Percentiles rank a stretch among this genome's conserved stretches.
Evolutionary conservation across 2,113 vertebrate species (phyloP).

Genomic region (Uria lomvia): DNA sequence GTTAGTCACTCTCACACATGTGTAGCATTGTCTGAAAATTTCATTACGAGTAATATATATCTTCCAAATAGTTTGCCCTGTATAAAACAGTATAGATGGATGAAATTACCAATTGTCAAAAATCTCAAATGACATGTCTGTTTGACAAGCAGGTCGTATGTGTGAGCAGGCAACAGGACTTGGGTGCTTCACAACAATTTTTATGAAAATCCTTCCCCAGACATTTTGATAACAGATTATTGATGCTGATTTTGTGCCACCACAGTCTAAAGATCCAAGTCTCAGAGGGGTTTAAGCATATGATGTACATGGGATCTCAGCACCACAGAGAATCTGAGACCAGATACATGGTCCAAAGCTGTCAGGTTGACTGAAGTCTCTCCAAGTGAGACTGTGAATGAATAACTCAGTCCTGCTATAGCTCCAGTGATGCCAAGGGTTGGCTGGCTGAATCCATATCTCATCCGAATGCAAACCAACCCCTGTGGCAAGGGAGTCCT

Average conservation of each 20-base stretch:
- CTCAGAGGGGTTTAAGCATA: background rate
- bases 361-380: background rate
- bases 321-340: background rate
- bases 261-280: background rate
- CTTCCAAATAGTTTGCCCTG: background rate
- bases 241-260: background rate
- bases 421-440: background rate
- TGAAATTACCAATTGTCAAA: background rate
- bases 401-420: background rate
- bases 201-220: background rate
- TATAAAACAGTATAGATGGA: background rate
- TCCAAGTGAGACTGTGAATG: background rate
- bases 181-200: background rate
- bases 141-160: background rate
- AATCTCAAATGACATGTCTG: background rate
- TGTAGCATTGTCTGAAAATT: background rate
- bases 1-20: background rate
- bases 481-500: background rate
- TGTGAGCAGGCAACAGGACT: background rate
- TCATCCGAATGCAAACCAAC: background rate
- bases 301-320: background rate
- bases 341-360: background rate
- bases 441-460: background rate
- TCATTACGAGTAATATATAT: background rate
- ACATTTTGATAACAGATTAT: background rate